phyloP scores from a whole-genome alignment of 2,113 vertebrate genomes.

The Ginglymostoma cirratum region DNA sequence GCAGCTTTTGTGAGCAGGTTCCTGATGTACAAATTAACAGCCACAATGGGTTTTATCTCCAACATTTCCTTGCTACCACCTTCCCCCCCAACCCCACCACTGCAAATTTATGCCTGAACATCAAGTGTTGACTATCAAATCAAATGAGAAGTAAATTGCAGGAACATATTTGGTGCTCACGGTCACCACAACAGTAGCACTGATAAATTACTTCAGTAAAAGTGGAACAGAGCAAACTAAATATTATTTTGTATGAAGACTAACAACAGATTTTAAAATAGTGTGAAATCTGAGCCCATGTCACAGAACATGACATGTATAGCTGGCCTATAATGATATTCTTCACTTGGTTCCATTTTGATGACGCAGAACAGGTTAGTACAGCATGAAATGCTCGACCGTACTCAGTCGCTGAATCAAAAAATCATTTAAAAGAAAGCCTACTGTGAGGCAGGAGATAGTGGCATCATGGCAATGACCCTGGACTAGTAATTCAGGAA shows the following conservation, averaged over 20 bases:
- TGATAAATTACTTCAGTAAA: constrained; percentile 17
- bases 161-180: background rate
- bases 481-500: too few species aligned
- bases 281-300: background rate
- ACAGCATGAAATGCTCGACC: background rate
- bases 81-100: background rate
- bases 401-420: background rate
- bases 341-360: background rate
- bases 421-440: background rate
- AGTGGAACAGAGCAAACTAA: background rate
- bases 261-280: background rate
- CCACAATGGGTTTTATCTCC: background rate
- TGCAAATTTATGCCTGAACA: background rate
- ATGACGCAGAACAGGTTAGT: background rate
- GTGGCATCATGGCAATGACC: background rate
- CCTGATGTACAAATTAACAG: constrained; percentile 24
- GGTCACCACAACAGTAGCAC: background rate
- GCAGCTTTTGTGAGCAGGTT: constrained; percentile 19
- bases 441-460: background rate
- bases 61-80: background rate
- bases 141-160: background rate
- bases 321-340: background rate
- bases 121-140: background rate
- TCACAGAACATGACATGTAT: background rate
- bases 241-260: background rate